Conservation (phyloP, 2,888 invertebrate genomes). For the Mallateleia sp. region DNA sequence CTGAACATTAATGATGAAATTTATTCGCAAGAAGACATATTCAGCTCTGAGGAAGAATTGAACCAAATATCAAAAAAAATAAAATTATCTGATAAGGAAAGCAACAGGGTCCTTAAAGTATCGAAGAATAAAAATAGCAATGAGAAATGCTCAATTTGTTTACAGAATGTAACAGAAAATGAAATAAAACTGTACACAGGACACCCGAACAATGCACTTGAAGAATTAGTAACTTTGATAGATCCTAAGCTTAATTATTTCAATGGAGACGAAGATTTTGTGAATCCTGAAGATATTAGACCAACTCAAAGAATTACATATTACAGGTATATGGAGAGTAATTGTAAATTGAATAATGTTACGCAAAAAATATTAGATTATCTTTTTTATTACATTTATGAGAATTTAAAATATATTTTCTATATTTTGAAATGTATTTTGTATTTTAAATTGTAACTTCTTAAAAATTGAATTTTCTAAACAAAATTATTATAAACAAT, state of each 20-base stretch:
- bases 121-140: not conserved
- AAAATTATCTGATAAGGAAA: too few relatives aligned
- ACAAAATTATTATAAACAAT: too few relatives aligned
- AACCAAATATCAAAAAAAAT: not conserved
- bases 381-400: too few relatives aligned
- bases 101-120: not conserved
- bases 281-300: constrained; percentile 90
- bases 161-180: constrained; percentile 89
- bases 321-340: constrained; percentile 79
- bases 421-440: too few relatives aligned
- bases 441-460: too few relatives aligned
- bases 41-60: not conserved
- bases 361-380: too few relatives aligned
- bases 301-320: constrained; percentile 92
- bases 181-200: constrained; percentile 92
- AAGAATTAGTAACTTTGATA: constrained; percentile 94
- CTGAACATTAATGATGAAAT: too few relatives aligned
- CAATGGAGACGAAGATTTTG: constrained; percentile 91
- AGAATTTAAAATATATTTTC: too few relatives aligned
- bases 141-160: constrained; percentile 90
- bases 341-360: too few relatives aligned
- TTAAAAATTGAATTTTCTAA: too few relatives aligned
- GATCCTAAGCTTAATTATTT: constrained; percentile 94
- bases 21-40: too few relatives aligned
- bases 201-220: constrained; percentile 94